Evolutionary conservation across 92 coral and sea anemone genomes (phyloP), one percentile per base, ranked within the genome.

Genomic region (Epizoanthus illoricatus): DNA sequence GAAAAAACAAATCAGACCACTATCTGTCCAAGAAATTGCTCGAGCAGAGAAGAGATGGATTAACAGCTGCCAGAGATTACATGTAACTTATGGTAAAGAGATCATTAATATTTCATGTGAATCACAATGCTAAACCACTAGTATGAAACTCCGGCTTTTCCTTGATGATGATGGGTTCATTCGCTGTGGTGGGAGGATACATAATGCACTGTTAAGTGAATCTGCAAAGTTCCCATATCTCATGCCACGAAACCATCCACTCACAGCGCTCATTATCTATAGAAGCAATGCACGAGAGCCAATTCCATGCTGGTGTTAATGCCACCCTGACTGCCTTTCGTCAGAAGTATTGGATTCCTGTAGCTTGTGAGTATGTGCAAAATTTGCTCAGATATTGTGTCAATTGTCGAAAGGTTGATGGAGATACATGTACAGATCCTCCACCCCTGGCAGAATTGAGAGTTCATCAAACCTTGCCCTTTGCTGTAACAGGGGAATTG

Each of bases 151-250:
- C 47, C 71, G 88, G 49, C 85, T 79, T 56, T 79, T 79, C 28
- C 45, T 79, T 55, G 85, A 79, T 69, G 75, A 79, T 16, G 56
- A 85, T 33, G 85, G 88, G 23, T 45, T 79, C 64, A 61, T 88
- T 79, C 75, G 81, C 59, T 88, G 88, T 65, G 85, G 83, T 55
- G 91, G 88, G 68, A 84, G 91, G 88, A 88, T 88, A 12, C 88
- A 84, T 69, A 88, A 78, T 55, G 91, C 88, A 45, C 85, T 76
- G 7, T 23, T 88, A 10, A 57, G 18, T 4, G 70, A 84, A 24
- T 24, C 81, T 9, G 85, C 81, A 47, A 79, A 88, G 66, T 79
- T 88, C 69, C 91, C 91, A 9, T 5, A 78, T 9, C 84, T 88
- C 42, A 75, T 87, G 11, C 83, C 88, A 47, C 58, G 42, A 20